A percentile compares a stretch with the other conserved stretches of the same genome.
phyloP scores from a whole-genome alignment of 2,888 invertebrate species.

The Nycteola revayana region DNA sequence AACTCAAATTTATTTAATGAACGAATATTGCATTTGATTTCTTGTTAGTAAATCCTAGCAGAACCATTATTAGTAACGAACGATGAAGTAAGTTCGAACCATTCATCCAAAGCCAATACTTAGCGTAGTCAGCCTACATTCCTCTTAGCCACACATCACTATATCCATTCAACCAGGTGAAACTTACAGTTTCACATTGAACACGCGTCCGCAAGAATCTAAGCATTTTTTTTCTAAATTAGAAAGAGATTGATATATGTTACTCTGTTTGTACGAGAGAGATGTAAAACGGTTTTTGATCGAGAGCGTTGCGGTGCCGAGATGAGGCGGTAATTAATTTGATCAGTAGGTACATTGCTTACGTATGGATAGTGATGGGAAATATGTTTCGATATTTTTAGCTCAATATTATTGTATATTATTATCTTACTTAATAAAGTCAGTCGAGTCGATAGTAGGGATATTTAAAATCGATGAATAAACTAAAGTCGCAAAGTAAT shows the following conservation, averaged over 20 bases:
- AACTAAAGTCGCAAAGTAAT: too few relatives aligned
- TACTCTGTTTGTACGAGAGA: constrained; percentile 37
- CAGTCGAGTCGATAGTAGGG: too few relatives aligned
- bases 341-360: constrained; percentile 64
- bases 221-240: constrained; percentile 56
- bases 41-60: too few relatives aligned
- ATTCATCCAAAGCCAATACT: constrained; percentile 1
- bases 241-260: constrained; percentile 33
- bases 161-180: constrained; percentile 69
- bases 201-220: constrained; percentile 68
- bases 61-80: too few relatives aligned
- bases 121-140: constrained; percentile 21
- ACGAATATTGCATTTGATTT: too few relatives aligned
- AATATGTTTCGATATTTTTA: too few relatives aligned
- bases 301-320: constrained; percentile 56
- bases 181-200: constrained; percentile 71
- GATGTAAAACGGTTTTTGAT: constrained; percentile 48
- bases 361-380: constrained; percentile 50
- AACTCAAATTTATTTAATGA: too few relatives aligned
- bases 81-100: too few relatives aligned
- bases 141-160: constrained; percentile 37
- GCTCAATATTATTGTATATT: too few relatives aligned
- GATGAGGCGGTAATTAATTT: constrained; percentile 79
- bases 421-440: too few relatives aligned
- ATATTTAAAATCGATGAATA: too few relatives aligned